phyloP scores from a whole-genome alignment of 2,797 vertebrate species.

The Takifugu ocellatus region DNA sequence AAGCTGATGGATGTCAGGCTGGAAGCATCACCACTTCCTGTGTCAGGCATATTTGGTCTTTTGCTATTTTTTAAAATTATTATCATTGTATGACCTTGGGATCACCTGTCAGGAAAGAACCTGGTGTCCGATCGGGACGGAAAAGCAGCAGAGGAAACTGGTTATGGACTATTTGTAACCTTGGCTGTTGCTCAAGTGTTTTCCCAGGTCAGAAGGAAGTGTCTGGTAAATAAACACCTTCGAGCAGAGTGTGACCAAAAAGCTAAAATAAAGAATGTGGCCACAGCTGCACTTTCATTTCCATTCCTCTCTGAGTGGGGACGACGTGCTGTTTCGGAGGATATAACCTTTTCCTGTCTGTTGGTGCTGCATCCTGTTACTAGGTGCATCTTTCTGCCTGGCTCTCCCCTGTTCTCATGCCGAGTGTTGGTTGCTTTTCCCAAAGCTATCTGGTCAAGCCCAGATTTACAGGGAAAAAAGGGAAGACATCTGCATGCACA shows the following conservation, averaged over 20 bases:
- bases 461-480: constrained; percentile 73
- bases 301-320: constrained; percentile 3
- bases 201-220: constrained; percentile 42
- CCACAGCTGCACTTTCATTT: too few relatives aligned
- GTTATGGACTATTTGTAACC: constrained; percentile 25
- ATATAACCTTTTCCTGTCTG: constrained; percentile 70
- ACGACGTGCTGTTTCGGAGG: constrained; percentile 53
- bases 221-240: constrained; percentile 39
- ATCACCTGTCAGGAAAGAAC: constrained; percentile 77
- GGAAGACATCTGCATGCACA: constrained; percentile 77
- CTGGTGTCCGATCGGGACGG: constrained; percentile 65
- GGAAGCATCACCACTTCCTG: constrained; percentile 52
- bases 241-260: constrained; percentile 7
- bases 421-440: constrained; percentile 43
- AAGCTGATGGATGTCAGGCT: constrained; percentile 33
- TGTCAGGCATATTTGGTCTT: constrained; percentile 48
- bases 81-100: constrained; percentile 73
- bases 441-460: constrained; percentile 44
- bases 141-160: constrained; percentile 59
- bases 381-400: constrained; percentile 56
- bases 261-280: too few relatives aligned
- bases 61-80: constrained; percentile 4
- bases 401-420: constrained; percentile 37
- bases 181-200: constrained; percentile 59
- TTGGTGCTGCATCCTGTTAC: constrained; percentile 74